Conservation (phyloP, 2,888 invertebrate genomes). For the Timema podura region DNA sequence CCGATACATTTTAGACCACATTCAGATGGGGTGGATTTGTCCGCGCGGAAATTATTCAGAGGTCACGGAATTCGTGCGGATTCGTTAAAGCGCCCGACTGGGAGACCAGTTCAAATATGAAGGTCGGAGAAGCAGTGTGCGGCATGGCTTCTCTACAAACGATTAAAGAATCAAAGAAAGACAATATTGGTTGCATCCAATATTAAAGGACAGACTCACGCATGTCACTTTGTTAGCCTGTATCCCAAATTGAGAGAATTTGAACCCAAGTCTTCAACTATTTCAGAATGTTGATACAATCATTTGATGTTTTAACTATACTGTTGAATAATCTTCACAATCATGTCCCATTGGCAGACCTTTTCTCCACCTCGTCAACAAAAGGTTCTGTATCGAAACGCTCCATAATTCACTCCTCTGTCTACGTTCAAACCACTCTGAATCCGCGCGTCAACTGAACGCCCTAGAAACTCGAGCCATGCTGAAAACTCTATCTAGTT, state of each 20-base stretch:
- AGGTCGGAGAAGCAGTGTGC: not conserved
- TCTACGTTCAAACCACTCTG: too few species aligned
- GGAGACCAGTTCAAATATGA: not conserved
- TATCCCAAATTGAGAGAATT: slow-evolving; percentile 1
- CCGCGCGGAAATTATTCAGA: not conserved
- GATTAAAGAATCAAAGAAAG: not conserved
- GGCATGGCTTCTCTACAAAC: too few species aligned
- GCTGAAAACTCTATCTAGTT: too few species aligned
- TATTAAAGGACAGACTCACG: not conserved
- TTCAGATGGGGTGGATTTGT: not conserved
- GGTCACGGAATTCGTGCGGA: not conserved
- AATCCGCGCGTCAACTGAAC: too few species aligned
- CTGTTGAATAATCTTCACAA: too few species aligned
- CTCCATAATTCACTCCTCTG: too few species aligned
- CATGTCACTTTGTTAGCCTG: not conserved
- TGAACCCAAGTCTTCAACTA: not conserved
- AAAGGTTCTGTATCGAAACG: too few species aligned
- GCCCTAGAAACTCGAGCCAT: too few species aligned
- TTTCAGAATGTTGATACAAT: not conserved
- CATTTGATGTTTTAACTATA: slow-evolving; percentile 8
- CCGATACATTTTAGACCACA: not conserved
- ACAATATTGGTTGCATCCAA: not conserved
- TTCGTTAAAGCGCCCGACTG: not conserved
- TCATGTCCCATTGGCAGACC: too few species aligned
- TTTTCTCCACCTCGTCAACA: too few species aligned